Conservation (phyloP, 1,140 invertebrate genomes). For the Drosophila eugracilis region DNA sequence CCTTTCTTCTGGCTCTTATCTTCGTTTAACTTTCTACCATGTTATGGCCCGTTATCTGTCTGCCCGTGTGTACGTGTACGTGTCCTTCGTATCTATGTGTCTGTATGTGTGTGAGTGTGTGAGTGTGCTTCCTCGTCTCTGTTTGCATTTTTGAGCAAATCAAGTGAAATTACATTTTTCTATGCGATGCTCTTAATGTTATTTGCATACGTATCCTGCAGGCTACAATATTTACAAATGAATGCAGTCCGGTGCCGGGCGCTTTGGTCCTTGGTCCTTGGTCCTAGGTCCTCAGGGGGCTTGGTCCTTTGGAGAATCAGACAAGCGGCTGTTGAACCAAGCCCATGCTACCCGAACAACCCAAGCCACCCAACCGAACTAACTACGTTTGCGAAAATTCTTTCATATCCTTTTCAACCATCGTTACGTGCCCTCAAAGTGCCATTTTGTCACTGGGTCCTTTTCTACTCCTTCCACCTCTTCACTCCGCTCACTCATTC, state of each 20-base stretch:
- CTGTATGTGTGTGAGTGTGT: neutral
- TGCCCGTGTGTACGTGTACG: constrained; percentile 25
- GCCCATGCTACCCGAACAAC: neutral
- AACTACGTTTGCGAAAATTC: constrained; percentile 80
- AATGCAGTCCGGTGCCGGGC: constrained; percentile 43
- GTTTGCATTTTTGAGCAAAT: constrained; percentile 82
- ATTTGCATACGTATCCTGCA: constrained; percentile 82
- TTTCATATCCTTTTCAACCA: constrained; percentile 77
- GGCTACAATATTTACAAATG: constrained; percentile 80
- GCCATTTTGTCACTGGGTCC: constrained; percentile 73
- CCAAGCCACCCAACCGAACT: constrained; percentile 33
- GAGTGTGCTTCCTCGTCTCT: constrained; percentile 31
- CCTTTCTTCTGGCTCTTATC: constrained; percentile 49
- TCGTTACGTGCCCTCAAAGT: constrained; percentile 82
- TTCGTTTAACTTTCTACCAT: constrained; percentile 74
- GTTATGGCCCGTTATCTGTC: constrained; percentile 66
- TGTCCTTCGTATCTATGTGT: constrained; percentile 22
- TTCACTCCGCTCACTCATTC: neutral
- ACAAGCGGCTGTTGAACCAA: constrained; percentile 42
- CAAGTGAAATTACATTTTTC: constrained; percentile 83
- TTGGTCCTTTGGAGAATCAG: constrained; percentile 32
- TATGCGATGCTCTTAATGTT: constrained; percentile 76
- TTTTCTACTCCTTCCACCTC: constrained; percentile 21
- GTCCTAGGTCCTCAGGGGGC: constrained; percentile 20
- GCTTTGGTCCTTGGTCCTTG: constrained; percentile 15